Conservation (phyloP, 2,113 vertebrate species). For the Etia nguti region DNA sequence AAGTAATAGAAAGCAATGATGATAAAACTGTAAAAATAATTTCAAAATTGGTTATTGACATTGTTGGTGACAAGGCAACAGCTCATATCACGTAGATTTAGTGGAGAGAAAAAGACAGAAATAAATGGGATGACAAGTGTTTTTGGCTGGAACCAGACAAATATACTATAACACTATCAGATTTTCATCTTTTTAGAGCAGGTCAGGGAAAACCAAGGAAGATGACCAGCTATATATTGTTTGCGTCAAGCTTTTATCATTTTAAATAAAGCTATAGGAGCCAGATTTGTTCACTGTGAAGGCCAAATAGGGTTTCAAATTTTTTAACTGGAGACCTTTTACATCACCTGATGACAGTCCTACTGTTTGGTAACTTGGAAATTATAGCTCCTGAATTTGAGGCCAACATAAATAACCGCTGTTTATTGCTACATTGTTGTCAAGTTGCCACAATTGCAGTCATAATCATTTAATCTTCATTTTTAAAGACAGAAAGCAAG, state of each 20-base stretch:
- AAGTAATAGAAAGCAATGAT: neutral
- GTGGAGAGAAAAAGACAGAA: neutral
- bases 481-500: neutral
- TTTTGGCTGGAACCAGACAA: neutral
- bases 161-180: fast-evolving
- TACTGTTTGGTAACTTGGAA: neutral
- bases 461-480: neutral
- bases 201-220: fast-evolving
- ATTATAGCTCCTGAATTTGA: neutral
- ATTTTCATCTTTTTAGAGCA: neutral
- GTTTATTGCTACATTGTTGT: neutral
- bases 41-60: neutral
- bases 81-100: neutral
- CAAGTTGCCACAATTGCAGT: neutral
- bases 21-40: neutral
- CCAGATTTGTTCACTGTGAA: neutral
- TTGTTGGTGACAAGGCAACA: neutral
- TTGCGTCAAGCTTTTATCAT: neutral
- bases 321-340: neutral
- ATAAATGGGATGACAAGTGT: fast-evolving
- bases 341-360: neutral
- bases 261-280: neutral
- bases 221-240: neutral
- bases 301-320: neutral
- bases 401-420: neutral